A percentile compares a stretch with the other conserved stretches of the same genome.
phyloP scores from a whole-genome alignment of 35 echinoderm and acorn worm species.

The Amphiura filiformis region DNA sequence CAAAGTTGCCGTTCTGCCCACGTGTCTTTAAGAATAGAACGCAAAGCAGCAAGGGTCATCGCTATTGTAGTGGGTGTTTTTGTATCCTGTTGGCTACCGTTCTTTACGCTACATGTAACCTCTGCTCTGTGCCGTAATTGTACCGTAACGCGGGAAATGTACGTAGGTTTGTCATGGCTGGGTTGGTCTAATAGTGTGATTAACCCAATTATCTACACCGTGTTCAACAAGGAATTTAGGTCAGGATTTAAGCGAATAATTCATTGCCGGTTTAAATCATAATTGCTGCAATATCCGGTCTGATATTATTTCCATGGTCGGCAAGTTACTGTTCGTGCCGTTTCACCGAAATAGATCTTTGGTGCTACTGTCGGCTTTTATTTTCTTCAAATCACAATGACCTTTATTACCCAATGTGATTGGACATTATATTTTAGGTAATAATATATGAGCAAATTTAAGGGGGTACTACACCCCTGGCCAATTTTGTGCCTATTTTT shows the following conservation, averaged over 20 bases:
- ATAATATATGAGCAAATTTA: too few relatives aligned
- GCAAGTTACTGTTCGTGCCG: too few relatives aligned
- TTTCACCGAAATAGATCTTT: too few relatives aligned
- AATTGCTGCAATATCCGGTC: too few relatives aligned
- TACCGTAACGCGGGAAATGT: neutral
- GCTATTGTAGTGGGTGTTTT: slow-evolving; percentile 70
- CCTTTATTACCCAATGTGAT: too few relatives aligned
- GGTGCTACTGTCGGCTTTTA: too few relatives aligned
- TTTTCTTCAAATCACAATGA: too few relatives aligned
- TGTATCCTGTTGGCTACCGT: slow-evolving; percentile 80
- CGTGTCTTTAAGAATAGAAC: slow-evolving; percentile 40
- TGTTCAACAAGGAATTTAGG: slow-evolving; percentile 85
- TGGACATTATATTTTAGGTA: too few relatives aligned
- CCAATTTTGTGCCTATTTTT: too few relatives aligned
- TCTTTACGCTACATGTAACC: slow-evolving; percentile 51
- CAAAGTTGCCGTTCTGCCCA: neutral
- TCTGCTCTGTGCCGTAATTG: neutral
- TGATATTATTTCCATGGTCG: too few relatives aligned
- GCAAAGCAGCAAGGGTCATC: slow-evolving; percentile 53
- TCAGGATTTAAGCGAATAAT: slow-evolving; percentile 71
- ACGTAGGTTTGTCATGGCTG: slow-evolving; percentile 57
- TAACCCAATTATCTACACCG: slow-evolving; percentile 85
- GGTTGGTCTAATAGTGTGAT: slow-evolving; percentile 80
- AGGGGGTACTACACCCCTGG: too few relatives aligned
- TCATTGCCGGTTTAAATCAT: slow-evolving; percentile 21